Evolutionary conservation across 2,888 invertebrate genomes (phyloP), one percentile per base, ranked within the genome.

Genomic region (Aphodius sticticus): DNA sequence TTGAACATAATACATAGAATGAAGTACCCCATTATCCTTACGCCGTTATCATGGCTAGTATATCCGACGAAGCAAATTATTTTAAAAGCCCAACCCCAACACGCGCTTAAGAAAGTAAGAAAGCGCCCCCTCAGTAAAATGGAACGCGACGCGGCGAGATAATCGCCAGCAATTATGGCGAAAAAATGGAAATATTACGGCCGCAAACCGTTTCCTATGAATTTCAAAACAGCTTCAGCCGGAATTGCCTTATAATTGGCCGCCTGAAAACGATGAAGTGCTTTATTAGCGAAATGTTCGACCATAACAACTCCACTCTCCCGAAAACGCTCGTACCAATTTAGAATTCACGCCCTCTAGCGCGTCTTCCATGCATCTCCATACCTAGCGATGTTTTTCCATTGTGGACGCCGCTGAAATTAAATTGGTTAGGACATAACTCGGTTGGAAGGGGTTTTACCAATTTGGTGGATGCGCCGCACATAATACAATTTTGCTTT

Each of bases 191-290:
- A 53, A 53, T 53, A 53, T 53, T 53, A 5, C 53, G 53, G 12
- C 53, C 53, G 12, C 53, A 53, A 53, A 53, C 53, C 7, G 53
- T 1, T 12, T 5, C 12, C 53, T 53, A 53, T 53, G 53, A 53
- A 53, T 53, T 53, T 53, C 53, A 53, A 53, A 53, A 53, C 53
- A 53, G 53, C 53, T 53, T 53, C 53, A 53, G 9, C 12, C 53
- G 9, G 53, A 53, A 53, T 53, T 53, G 53, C 53, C 53, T 53
- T 53, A 53, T 53, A 53, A 53, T 53, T 53, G 53, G 53, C 53
- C 53, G 53, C 53, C 53, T 53, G 53, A 53, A 53, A 53, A 53
- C 53, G 53, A 53, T 53, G 53, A 53, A 53, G 53, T 53, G 53
- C 53, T 53, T 53, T 53, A 53, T 53, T 53, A 53, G 12, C 53